A percentile compares a stretch with the other conserved stretches of the same genome.
phyloP scores from a whole-genome alignment of 2,888 invertebrate species.

The Myopa testacea region DNA sequence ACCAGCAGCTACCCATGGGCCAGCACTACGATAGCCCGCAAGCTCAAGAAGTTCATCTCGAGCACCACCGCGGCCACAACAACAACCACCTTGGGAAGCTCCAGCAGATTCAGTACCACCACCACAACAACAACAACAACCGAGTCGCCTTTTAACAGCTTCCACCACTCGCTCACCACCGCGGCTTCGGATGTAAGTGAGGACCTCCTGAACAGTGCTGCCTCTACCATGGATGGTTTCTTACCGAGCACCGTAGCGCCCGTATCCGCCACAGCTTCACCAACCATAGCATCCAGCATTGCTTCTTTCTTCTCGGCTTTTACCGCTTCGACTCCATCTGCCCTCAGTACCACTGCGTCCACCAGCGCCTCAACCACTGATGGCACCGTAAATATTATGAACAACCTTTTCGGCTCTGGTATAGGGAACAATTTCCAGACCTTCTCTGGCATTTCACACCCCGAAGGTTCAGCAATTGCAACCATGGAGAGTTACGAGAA shows the following conservation, averaged over 20 bases:
- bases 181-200: conserved; percentile 46
- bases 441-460: conserved; percentile 64
- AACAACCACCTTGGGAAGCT: conserved; percentile 58
- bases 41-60: conserved; percentile 68
- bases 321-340: conserved; percentile 56
- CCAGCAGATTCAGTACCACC: conserved; percentile 53
- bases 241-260: neutral
- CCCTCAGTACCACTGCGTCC: conserved; percentile 46
- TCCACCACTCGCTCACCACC: conserved; percentile 58
- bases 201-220: conserved; percentile 36
- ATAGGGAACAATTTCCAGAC: conserved; percentile 68
- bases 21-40: conserved; percentile 68
- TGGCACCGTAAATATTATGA: conserved; percentile 61
- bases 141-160: conserved; percentile 57
- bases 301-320: conserved; percentile 60
- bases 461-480: conserved; percentile 59
- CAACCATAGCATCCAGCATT: conserved; percentile 51
- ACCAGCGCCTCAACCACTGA: conserved; percentile 57
- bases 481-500: conserved; percentile 70
- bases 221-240: conserved; percentile 33
- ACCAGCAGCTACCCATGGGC: conserved; percentile 64
- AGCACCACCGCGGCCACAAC: conserved; percentile 62
- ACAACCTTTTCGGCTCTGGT: conserved; percentile 64
- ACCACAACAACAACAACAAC: conserved; percentile 61
- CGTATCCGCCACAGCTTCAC: conserved; percentile 46